Base-by-base conservation (phyloP, 2,797 vertebrate species). In the Anas georgica region DNA sequence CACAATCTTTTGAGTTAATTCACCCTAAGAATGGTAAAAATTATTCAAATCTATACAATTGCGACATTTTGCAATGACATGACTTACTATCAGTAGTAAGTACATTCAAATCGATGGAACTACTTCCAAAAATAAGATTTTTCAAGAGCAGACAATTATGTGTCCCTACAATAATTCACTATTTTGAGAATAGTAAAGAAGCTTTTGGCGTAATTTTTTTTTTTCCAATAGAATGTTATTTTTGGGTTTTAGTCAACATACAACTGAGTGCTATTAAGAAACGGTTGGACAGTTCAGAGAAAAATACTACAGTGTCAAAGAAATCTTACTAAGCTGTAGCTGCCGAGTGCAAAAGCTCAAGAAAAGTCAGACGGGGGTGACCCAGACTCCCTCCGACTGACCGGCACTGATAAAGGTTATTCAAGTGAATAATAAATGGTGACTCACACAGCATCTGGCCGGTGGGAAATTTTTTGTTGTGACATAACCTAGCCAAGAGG, bases 391-490 rank as follows among this genome's bases (percentile, higher is more conserved):
- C 90, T 59, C 21, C 6, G 1, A 73, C 81, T 43, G 82, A 23
- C 72, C 94, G 79, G 88, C 56, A 3, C 85, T 10, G 63, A 86
- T 62, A 87, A 56, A 76, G 83, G 66, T 41, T 77, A 86, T 10
- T 39, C 43, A 8, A 52, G 70, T 54, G 83, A 93, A 67, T 43
- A 62, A 66, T 12, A 72, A 79, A 37, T 5, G 23, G 69, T 75
- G 88, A 92, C n/a, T 93, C 92, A 58, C 35, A 1, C 63, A 35
- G 74, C 76, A 89, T 73, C 89, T 90, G 91, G 72, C 85, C 54
- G 90, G 33, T 91, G 96, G 90, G 93, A 93, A 93, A 91, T 28
- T 4, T 55, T 45, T 22, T 76, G 68, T 29, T 88, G 91, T n/a
- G 83, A 83, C 93, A 63, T 4, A 59, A 54, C 20, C 20, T 13